Evolutionary conservation across 2,797 vertebrate species (phyloP).

Genomic region (Schizopygopsis malacanthus): DNA sequence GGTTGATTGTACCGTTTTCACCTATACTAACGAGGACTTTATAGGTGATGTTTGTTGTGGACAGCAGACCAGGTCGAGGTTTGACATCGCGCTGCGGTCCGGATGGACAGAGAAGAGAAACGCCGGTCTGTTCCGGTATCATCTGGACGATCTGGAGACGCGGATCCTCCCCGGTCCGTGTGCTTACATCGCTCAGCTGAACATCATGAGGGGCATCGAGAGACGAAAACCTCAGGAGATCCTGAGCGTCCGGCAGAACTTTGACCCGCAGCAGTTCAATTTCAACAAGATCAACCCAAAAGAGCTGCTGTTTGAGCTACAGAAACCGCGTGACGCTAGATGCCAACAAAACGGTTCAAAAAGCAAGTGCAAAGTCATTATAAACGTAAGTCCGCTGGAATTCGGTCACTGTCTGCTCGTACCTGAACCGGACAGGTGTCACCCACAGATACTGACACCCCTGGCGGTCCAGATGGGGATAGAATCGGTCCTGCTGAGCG

Average conservation of each 20-base stretch:
- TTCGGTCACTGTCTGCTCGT: constrained; percentile 90
- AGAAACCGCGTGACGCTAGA: not conserved
- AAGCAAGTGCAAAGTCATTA: constrained; percentile 69
- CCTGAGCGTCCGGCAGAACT: constrained; percentile 82
- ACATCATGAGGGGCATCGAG: constrained; percentile 81
- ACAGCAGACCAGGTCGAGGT: constrained; percentile 64
- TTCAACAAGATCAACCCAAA: constrained; percentile 83
- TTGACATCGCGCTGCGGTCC: constrained; percentile 77
- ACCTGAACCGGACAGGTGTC: constrained; percentile 78
- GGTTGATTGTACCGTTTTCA: constrained; percentile 67
- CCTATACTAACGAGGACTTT: constrained; percentile 80
- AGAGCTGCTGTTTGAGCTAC: constrained; percentile 85
- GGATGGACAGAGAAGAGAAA: constrained; percentile 84
- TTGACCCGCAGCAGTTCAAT: constrained; percentile 84
- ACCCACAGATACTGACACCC: constrained; percentile 75
- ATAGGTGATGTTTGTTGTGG: constrained; percentile 57
- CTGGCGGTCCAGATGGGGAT: constrained; percentile 74
- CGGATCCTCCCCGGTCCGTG: constrained; percentile 78
- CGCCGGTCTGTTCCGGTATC: constrained; percentile 86
- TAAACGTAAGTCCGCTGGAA: constrained; percentile 92
- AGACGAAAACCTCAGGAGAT: constrained; percentile 86
- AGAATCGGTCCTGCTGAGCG: constrained; percentile 86
- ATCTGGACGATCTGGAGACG: constrained; percentile 79
- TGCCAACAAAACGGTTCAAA: constrained; percentile 4
- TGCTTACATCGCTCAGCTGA: constrained; percentile 87